Evolutionary conservation across 2,113 vertebrate species (phyloP), one percentile per base, ranked within the genome.

Genomic region (Gnathonemus echidnorhynchus): DNA sequence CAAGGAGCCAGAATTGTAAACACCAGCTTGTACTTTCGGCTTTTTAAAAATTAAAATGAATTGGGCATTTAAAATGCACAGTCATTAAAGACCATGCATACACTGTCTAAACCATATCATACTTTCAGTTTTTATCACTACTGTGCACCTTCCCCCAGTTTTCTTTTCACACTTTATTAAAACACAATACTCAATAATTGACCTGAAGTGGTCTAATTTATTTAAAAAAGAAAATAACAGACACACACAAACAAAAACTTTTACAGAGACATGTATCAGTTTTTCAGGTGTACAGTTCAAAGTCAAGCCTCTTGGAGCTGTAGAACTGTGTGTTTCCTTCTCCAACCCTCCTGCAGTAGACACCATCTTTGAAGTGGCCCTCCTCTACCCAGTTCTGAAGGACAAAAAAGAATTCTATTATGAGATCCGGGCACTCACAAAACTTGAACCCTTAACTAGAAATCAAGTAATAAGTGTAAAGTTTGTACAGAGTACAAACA

Each of bases 231-330:
- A 50, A 49, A 49, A 52, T 42, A 31, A 50, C 6, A 87, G 15
- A 86, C 24, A 85, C 45, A 42, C 70, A 80, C 49, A 89, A 15
- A 89, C 21, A 19, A 19, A 89, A 24, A 53, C 31, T 89, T 86
- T 31, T 58, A 89, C 39, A 89, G 8, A 52, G 13, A 42, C 24
- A 5, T 90, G 10, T 39, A 48, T 77, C 52, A n/a, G 1, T 42
- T 5, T 89, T 80, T 93, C 93, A 98, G 90, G 95, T 96, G 56
- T 97, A 98, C 48, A 98, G 97, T 0, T 97, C 97, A 92, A 98
- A 98, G 92, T 98, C 97, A 86, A 98, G 94, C 90, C 97, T 96
- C 91, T 92, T 97, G 77, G 97, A 98, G 94, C 96, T 98, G 95
- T 98, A 98, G 96, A 97, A 98, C 91, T 96, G 97, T 62, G 96